These are phyloP conservation scores for Lordiphosa stackelbergi DNA, from an alignment of 1,140 invertebrate species.

Conservation along the genomic window DNA sequence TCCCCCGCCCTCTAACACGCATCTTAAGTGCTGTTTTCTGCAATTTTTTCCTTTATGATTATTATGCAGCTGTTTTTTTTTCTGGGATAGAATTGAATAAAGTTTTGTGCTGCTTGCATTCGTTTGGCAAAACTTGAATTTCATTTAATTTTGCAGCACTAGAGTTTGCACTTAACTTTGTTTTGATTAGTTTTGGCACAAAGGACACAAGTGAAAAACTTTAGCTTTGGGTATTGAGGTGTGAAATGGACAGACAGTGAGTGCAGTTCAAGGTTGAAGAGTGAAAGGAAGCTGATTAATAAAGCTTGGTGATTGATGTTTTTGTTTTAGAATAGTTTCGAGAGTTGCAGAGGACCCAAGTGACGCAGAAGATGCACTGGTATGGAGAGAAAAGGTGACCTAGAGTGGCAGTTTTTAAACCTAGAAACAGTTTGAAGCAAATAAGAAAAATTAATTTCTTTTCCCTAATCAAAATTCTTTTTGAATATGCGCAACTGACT, in stretches of 20 bases:
- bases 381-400: too few species aligned
- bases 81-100: slow-evolving; percentile 56
- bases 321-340: too few species aligned
- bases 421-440: too few species aligned
- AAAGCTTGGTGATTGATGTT: too few species aligned
- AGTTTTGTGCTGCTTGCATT: slow-evolving; percentile 32
- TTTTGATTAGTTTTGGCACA: slow-evolving; percentile 60
- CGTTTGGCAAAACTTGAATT: slow-evolving; percentile 22
- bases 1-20: slow-evolving; percentile 23
- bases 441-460: too few species aligned
- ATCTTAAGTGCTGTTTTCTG: slow-evolving; percentile 64
- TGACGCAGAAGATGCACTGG: too few species aligned
- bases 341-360: too few species aligned
- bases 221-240: slow-evolving; percentile 31
- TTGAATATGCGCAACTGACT: too few species aligned
- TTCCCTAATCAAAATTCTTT: too few species aligned
- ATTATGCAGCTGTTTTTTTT: slow-evolving; percentile 53
- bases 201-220: slow-evolving; percentile 10
- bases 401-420: too few species aligned
- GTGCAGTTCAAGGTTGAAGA: background rate
- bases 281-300: slow-evolving; percentile 13
- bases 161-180: slow-evolving; percentile 44
- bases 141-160: slow-evolving; percentile 34
- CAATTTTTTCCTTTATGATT: slow-evolving; percentile 48
- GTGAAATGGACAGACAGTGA: slow-evolving; percentile 17